These are phyloP conservation scores for Stenodema calcarata DNA, from an alignment of 2,888 invertebrate genomes.

Conservation along the genomic window DNA sequence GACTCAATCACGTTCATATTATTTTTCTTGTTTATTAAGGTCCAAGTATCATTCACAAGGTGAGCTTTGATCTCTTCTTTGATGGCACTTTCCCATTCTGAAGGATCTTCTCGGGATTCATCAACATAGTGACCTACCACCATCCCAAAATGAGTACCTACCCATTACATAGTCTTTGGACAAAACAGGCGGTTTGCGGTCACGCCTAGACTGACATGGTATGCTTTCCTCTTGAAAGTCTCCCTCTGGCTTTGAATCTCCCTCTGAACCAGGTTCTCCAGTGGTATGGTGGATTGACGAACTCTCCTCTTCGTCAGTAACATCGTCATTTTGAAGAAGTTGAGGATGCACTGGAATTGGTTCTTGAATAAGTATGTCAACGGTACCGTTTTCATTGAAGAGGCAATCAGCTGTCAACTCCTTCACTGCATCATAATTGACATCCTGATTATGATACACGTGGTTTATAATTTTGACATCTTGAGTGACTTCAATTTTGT, in stretches of 20 bases:
- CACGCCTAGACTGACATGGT: neutral
- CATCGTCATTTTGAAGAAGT: too few relatives aligned
- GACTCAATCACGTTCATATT: conserved; percentile 29
- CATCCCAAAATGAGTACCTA: too few relatives aligned
- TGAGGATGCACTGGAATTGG: neutral
- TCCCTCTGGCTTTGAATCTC: neutral
- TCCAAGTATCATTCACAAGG: neutral
- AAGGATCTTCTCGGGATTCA: neutral
- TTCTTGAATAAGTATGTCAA: neutral
- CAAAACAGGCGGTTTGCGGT: neutral
- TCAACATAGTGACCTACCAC: conserved; percentile 8
- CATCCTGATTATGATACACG: neutral
- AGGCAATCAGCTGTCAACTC: neutral
- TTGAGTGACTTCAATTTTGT: conserved; percentile 24
- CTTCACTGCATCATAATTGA: neutral
- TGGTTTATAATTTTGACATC: conserved; percentile 26
- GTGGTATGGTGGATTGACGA: too few relatives aligned
- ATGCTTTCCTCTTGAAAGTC: neutral
- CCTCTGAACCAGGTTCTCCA: neutral
- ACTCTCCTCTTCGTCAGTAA: too few relatives aligned
- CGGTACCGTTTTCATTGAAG: neutral
- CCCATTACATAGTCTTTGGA: conserved; percentile 11
- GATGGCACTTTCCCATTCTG: neutral
- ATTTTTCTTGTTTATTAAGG: neutral
- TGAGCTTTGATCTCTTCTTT: conserved; percentile 26